Evolutionary conservation across 1,140 invertebrate genomes (phyloP), one percentile per base, ranked within the genome.

Genomic region (Zaprionus ghesquierei): DNA sequence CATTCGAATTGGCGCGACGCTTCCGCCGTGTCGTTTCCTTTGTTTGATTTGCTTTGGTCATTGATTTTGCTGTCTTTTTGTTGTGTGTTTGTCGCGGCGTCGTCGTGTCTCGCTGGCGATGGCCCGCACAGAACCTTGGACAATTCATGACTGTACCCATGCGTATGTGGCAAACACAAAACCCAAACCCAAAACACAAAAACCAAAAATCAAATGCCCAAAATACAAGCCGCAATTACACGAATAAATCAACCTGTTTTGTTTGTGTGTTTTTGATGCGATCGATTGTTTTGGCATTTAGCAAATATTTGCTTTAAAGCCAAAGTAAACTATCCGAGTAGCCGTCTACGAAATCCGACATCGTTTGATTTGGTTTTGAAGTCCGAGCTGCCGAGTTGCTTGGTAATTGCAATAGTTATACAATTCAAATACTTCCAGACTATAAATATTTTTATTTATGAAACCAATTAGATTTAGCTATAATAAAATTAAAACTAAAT

Each of bases 61-160:
- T 44, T 63, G 38, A 63, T 33, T 69, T 69, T 49, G 23, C 33
- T 33, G 13, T 61, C 5, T 61, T 33, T 35, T 23, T 25, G 15
- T 60, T 44, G 27, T 41, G n/a, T 31, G 50, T 29, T 27, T 55
- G 60, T 49, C 33, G 49, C 13, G 69, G 61, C 69, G 69, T 65
- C 69, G 53, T 31, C 10, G 61, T 58, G 61, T 64, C 61, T 65
- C 53, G 31, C 61, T 58, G 56, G 61, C 50, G 41, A 29, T 44
- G 41, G 31, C 49, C 59, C 51, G 31, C 18, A 51, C 61, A 71
- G 44, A 71, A 65, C 41, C 61, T 65, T 64, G 66, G 66, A 41
- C 25, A 66, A 27, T 27, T 20, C 49, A 35, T 20, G 15, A 41
- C 29, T 54, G 44, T 8, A 22, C 38, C 18, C 15, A 22, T 56